Percentiles rank a stretch among this genome's conserved stretches.
phyloP scores from a whole-genome alignment of 2,797 vertebrate genomes.

The Acropternis orthonyx region DNA sequence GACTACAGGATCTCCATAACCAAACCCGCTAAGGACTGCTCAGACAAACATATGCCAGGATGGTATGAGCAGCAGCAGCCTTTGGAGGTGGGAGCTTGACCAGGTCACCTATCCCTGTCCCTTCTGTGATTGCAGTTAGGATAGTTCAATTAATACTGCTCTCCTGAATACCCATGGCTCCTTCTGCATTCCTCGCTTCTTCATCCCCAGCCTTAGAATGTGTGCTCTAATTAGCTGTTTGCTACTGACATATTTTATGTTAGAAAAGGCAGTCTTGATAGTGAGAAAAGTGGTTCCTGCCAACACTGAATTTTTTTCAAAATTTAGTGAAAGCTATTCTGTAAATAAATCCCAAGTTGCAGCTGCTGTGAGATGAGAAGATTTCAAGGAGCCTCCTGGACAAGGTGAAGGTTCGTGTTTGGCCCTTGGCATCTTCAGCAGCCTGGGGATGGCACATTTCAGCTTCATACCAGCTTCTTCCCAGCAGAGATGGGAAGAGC shows the following conservation, averaged over 20 bases:
- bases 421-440: background rate
- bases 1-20: fast-evolving
- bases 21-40: background rate
- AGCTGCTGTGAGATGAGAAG: background rate
- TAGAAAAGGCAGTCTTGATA: background rate
- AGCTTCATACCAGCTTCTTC: background rate
- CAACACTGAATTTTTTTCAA: background rate
- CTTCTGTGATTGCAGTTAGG: background rate
- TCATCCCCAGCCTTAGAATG: background rate
- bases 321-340: background rate
- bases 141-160: background rate
- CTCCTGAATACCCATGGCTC: background rate
- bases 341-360: background rate
- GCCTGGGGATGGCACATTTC: background rate
- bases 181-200: background rate
- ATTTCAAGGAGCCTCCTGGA: background rate
- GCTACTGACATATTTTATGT: background rate
- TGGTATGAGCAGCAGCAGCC: background rate
- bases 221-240: background rate
- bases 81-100: background rate
- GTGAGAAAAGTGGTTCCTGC: background rate
- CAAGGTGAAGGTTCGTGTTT: background rate
- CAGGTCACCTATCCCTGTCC: background rate
- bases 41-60: background rate
- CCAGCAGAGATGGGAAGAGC: background rate